phyloP scores from a whole-genome alignment of 2,113 vertebrate genomes.

The Microtus richardsoni region DNA sequence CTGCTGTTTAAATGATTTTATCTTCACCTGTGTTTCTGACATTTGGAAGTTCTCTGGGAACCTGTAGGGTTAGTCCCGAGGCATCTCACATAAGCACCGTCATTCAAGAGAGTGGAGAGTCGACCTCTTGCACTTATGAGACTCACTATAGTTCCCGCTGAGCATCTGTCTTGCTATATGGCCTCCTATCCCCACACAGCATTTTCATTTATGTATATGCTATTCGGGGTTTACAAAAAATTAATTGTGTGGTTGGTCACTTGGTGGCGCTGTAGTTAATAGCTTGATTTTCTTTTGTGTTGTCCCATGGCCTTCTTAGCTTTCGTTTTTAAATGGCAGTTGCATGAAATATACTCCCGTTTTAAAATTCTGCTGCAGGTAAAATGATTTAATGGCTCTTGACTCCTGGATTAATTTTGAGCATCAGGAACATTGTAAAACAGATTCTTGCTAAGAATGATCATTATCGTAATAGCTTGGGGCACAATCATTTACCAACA shows the following conservation, averaged over 20 bases:
- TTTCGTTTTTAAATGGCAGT: conserved; percentile 63
- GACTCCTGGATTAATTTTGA: conserved; percentile 76
- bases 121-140: conserved; percentile 23
- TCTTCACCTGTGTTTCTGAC: conserved; percentile 16
- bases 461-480: conserved; percentile 67
- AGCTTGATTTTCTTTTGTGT: conserved; percentile 62
- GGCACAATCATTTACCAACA: conserved; percentile 74
- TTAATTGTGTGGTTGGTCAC: conserved; percentile 83
- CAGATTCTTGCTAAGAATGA: conserved; percentile 72
- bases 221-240: accelerated
- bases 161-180: background rate
- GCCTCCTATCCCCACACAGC: background rate
- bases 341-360: conserved; percentile 30
- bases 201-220: background rate
- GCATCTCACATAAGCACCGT: background rate
- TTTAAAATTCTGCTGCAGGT: conserved; percentile 68
- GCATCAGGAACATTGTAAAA: conserved; percentile 72
- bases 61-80: background rate
- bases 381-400: conserved; percentile 70
- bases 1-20: conserved; percentile 44
- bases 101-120: background rate
- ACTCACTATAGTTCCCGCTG: background rate
- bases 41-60: background rate
- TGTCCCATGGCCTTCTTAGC: background rate
- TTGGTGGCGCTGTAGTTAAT: conserved; percentile 86